phyloP scores from a whole-genome alignment of 2,113 vertebrate genomes.

The Brienomyrus longianalis region DNA sequence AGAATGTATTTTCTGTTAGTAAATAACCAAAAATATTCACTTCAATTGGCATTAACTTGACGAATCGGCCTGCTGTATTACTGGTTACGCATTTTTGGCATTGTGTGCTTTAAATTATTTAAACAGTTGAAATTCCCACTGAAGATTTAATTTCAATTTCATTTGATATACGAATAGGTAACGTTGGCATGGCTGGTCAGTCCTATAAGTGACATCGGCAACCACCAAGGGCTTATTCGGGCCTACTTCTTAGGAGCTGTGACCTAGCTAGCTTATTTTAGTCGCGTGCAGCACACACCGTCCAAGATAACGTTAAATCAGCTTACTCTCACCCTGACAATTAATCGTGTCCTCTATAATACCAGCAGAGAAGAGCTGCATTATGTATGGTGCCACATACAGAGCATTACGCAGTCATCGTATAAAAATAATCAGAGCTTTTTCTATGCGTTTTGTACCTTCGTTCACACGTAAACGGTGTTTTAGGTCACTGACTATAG shows the following conservation, averaged over 20 bases:
- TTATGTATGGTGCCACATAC: neutral
- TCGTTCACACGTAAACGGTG: too few relatives aligned
- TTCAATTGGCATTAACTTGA: neutral
- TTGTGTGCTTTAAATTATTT: neutral
- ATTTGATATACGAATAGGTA: neutral
- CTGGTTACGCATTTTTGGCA: neutral
- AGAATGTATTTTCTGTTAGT: neutral
- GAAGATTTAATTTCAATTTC: neutral
- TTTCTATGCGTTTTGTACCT: too few relatives aligned
- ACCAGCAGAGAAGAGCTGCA: neutral
- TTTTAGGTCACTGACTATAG: too few relatives aligned
- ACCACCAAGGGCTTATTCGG: neutral
- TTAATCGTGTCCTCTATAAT: neutral
- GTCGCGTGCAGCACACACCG: neutral
- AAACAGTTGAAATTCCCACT: neutral
- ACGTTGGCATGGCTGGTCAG: neutral
- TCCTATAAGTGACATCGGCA: neutral
- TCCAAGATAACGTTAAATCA: neutral
- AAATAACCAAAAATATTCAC: neutral
- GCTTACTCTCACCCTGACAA: neutral
- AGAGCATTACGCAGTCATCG: neutral
- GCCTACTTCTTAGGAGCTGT: neutral
- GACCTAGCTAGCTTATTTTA: neutral
- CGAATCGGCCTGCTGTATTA: neutral
- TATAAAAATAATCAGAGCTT: neutral